Percentiles rank a stretch among this genome's conserved stretches.
phyloP scores from a whole-genome alignment of 1,140 invertebrate species.

The Drosophila saltans region DNA sequence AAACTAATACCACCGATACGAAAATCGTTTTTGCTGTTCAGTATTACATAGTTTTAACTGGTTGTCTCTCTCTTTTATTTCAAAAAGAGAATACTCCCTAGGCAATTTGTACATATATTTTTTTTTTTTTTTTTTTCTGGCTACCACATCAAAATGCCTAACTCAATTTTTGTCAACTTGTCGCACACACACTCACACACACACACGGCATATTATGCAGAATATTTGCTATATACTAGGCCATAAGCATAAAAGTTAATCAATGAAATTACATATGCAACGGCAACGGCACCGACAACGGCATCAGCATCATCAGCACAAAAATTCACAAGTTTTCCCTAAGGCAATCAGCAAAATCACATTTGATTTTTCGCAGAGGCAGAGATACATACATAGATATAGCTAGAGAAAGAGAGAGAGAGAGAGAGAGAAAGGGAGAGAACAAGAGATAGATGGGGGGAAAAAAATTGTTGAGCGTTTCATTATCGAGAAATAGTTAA shows the following conservation, averaged over 20 bases:
- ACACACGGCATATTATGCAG: conserved; percentile 55
- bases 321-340: conserved; percentile 58
- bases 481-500: conserved; percentile 75
- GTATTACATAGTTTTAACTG: not conserved
- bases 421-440: conserved; percentile 20
- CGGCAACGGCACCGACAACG: conserved; percentile 7
- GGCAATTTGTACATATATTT: not conserved
- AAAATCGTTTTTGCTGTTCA: not conserved
- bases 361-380: conserved; percentile 70
- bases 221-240: conserved; percentile 38
- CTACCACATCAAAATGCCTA: conserved; percentile 39
- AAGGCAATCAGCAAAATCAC: conserved; percentile 75
- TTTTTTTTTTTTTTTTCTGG: not conserved
- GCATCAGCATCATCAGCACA: conserved; percentile 50
- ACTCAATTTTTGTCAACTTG: conserved; percentile 73
- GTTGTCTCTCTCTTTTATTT: not conserved
- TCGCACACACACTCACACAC: conserved; percentile 39
- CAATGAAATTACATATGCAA: conserved; percentile 69
- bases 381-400: conserved; percentile 26
- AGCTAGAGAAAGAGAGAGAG: conserved; percentile 18
- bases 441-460: conserved; percentile 21
- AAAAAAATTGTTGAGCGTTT: conserved; percentile 54
- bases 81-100: not conserved
- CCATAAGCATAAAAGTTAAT: conserved; percentile 63
- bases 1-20: not conserved